These are phyloP conservation scores for Steinernema carpocapsae DNA, from an alignment of 2,888 invertebrate genomes.

Conservation along the genomic window DNA sequence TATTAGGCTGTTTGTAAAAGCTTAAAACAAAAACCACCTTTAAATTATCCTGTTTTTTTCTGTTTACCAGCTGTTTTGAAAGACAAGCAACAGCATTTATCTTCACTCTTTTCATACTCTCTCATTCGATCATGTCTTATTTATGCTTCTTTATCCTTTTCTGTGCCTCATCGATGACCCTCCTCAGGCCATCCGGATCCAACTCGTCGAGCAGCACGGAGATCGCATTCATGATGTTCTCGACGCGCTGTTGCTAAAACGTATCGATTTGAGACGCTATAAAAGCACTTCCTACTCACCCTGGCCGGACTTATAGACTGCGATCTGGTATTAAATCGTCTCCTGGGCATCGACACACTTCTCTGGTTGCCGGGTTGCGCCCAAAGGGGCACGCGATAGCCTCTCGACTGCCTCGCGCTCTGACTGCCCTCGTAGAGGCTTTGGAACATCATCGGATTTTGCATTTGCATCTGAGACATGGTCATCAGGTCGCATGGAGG, in stretches of 20 bases:
- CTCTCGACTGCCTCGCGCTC: neutral
- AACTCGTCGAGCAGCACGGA: constrained; percentile 58
- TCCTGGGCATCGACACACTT: constrained; percentile 42
- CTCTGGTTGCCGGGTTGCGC: constrained; percentile 1
- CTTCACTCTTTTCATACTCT: too few species aligned
- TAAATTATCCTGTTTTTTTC: too few species aligned
- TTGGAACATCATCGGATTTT: constrained; percentile 16
- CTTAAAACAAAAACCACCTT: too few species aligned
- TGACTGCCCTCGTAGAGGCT: constrained; percentile 22
- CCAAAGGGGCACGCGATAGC: constrained; percentile 12
- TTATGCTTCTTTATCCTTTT: constrained; percentile 59
- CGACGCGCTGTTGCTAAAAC: constrained; percentile 53
- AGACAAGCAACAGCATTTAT: too few species aligned
- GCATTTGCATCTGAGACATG: neutral
- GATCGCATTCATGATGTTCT: constrained; percentile 59
- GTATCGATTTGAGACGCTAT: constrained; percentile 2
- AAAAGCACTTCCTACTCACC: constrained; percentile 36
- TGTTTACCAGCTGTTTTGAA: too few species aligned
- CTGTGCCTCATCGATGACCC: constrained; percentile 59
- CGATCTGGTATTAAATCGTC: constrained; percentile 37
- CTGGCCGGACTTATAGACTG: constrained; percentile 54
- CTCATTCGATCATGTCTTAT: too few species aligned
- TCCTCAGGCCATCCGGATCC: constrained; percentile 53
- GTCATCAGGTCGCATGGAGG: neutral
- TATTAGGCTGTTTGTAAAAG: too few species aligned